Conservation (phyloP, 2,797 vertebrate genomes). For the Brachyrhaphis roseni region DNA sequence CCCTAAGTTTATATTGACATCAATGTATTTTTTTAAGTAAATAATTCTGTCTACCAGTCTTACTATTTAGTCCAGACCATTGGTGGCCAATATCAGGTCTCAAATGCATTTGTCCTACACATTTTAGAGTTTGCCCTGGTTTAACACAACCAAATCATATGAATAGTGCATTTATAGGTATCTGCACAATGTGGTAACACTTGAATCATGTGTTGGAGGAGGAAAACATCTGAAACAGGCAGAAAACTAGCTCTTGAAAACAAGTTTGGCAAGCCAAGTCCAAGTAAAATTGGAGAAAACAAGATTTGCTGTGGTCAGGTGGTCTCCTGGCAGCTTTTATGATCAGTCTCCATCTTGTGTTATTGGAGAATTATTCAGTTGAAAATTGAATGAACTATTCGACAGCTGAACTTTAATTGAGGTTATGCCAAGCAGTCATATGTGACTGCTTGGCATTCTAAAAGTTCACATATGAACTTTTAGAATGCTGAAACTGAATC, state of each 20-base stretch:
- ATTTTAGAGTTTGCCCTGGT: not conserved
- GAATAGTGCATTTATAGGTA: not conserved
- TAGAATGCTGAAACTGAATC: too few species aligned
- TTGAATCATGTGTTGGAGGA: not conserved
- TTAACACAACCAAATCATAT: not conserved
- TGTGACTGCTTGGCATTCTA: too few species aligned
- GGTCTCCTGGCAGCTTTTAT: not conserved
- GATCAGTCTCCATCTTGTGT: not conserved
- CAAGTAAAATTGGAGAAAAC: not conserved
- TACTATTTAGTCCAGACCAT: not conserved
- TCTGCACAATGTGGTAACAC: not conserved
- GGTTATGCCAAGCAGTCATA: too few species aligned
- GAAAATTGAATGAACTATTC: too few species aligned
- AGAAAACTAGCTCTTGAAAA: not conserved
- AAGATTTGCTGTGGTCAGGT: not conserved
- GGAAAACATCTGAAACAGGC: not conserved
- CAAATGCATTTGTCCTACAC: not conserved
- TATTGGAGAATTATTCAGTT: not conserved
- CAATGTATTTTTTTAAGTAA: not conserved
- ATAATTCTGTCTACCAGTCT: not conserved
- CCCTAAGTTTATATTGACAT: not conserved
- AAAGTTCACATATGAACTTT: too few species aligned
- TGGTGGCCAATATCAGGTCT: not conserved
- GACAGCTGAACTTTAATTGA: too few species aligned
- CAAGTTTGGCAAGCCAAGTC: not conserved